Evolutionary conservation across 2,888 invertebrate genomes (phyloP).

Genomic region (Orthonevra nobilis): DNA sequence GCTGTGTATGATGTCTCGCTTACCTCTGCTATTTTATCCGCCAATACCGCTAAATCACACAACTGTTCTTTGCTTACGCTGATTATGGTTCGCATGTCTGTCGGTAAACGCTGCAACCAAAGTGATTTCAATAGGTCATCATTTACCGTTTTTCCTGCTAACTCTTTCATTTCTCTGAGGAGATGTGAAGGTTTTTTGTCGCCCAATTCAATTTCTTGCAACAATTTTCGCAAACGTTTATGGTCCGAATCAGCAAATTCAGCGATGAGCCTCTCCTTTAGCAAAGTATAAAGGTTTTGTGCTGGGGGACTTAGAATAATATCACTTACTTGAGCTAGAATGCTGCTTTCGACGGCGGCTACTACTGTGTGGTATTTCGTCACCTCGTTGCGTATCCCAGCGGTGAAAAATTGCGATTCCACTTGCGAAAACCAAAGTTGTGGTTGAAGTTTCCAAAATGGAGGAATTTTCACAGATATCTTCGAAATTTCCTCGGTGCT

Average conservation of each 20-base stretch:
- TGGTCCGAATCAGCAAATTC: constrained; percentile 71
- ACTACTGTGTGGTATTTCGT: constrained; percentile 72
- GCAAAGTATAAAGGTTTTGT: neutral
- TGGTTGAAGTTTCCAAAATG: constrained; percentile 34
- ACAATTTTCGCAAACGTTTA: constrained; percentile 64
- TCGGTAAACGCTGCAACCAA: constrained; percentile 71
- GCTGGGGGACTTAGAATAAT: constrained; percentile 67
- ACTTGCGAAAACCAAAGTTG: constrained; percentile 72
- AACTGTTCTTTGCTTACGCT: constrained; percentile 62
- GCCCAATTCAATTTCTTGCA: constrained; percentile 71
- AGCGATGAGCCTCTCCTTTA: constrained; percentile 66
- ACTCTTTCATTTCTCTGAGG: constrained; percentile 70
- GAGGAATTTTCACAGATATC: too few species aligned
- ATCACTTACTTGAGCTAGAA: constrained; percentile 71
- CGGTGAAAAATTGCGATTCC: constrained; percentile 68
- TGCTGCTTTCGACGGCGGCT: constrained; percentile 70
- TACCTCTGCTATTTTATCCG: constrained; percentile 62
- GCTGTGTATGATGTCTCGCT: constrained; percentile 27
- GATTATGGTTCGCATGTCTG: constrained; percentile 64
- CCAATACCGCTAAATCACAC: constrained; percentile 44
- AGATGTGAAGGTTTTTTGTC: constrained; percentile 72
- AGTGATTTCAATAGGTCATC: constrained; percentile 70
- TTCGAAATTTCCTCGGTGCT: too few species aligned
- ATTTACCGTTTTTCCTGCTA: constrained; percentile 64
- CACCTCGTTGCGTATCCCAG: constrained; percentile 64